Base-by-base conservation (phyloP, 2,888 invertebrate genomes). In the Cistogaster globosa region DNA sequence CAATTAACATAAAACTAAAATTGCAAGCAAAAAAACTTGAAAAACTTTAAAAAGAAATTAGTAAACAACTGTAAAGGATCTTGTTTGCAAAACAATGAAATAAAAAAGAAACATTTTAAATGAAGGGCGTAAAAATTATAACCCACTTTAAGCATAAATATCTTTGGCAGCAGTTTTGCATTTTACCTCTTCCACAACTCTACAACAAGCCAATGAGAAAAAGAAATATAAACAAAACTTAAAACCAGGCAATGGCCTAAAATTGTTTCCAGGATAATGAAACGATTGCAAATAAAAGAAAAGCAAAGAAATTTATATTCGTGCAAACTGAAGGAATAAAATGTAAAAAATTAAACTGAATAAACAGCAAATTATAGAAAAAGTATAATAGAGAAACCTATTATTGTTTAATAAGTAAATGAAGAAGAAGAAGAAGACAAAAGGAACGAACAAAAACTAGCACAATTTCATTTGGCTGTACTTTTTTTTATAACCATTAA, bases 21-120 rank as follows among this genome's bases (percentile, higher is more conserved):
- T 42, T 3, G 14, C 42, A 60, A 68, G 36, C 11, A 63, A 9
- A 48, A 75, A 45, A 48, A 57, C 12, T 48, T 1, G 55, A 36
- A 20, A 67, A 58, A 65, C 36, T 48, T 57, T 67, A 36, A 4
- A n/a, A 57, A 22, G 22, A 71, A 63, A 48, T 71, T 68, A 62
- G 55, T 76, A 57, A 67, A 32, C 26, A 67, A 60, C 48, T 20
- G 20, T 16, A 48, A 60, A 53, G 20, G 20, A 36, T 62, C 45
- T 57, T 48, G 20, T 32, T 36, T 55, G 26, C 38, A 18, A 53
- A n/a, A 62, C 45, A 16, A 22, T 20, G 36, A 51, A 20, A 5
- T 8, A 20, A 42, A 51, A 8, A 51, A 8, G 18, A 51, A 26
- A 26, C 1, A 26, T 26, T 26, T 26, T 26, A 4, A 4, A 4